A percentile compares a stretch with the other conserved stretches of the same genome.
Evolutionary conservation across 1,140 invertebrate genomes (phyloP).

Genomic region (Zeugodacus cucurbitae): DNA sequence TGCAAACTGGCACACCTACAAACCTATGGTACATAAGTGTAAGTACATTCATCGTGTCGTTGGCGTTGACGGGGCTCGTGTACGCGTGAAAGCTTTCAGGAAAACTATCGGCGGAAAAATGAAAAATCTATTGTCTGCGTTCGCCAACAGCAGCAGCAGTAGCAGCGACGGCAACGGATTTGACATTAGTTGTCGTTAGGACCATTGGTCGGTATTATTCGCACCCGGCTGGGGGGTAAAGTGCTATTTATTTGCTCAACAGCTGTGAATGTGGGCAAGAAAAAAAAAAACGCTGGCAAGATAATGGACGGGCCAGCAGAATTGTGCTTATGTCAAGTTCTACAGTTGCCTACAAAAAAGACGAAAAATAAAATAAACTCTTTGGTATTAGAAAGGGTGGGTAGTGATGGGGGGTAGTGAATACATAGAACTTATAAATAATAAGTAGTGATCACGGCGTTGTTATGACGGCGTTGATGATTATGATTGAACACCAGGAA

Average conservation of each 20-base stretch:
- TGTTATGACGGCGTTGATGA: background rate
- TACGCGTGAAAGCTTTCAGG: conserved; percentile 11
- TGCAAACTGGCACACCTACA: background rate
- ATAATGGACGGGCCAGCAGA: background rate
- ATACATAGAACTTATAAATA: too few relatives aligned
- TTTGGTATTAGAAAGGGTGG: background rate
- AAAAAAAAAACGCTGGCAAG: background rate
- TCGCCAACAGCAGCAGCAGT: background rate
- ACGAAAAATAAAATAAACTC: background rate
- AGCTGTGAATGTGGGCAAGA: background rate
- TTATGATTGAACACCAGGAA: conserved; percentile 23
- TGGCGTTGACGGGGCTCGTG: background rate
- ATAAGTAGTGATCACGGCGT: background rate
- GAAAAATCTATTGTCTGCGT: background rate
- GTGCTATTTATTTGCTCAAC: background rate
- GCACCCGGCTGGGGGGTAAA: background rate
- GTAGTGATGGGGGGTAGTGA: background rate
- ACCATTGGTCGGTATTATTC: background rate
- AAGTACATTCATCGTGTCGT: background rate
- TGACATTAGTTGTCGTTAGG: background rate
- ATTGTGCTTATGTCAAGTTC: background rate
- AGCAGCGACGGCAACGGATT: background rate
- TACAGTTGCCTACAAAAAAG: background rate
- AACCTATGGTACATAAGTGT: background rate
- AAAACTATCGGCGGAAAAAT: background rate